phyloP scores from a whole-genome alignment of 2,113 vertebrate species.

The Balaeniceps rex region DNA sequence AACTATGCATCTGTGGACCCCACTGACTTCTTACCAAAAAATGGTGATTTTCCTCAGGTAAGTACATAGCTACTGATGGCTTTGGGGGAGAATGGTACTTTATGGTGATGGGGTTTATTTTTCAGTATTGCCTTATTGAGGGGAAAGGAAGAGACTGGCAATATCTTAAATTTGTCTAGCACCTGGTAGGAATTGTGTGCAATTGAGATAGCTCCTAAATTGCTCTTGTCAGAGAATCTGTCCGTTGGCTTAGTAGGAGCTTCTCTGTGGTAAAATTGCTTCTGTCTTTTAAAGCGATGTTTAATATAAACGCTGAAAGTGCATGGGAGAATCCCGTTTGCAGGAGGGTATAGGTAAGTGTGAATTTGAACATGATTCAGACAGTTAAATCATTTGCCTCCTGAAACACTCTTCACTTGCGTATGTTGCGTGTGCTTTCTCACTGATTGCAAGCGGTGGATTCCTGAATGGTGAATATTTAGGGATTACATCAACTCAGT shows the following conservation, averaged over 20 bases:
- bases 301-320: neutral
- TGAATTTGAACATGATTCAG: neutral
- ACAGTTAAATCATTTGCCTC: neutral
- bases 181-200: neutral
- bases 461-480: neutral
- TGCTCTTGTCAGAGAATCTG: no score
- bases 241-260: neutral
- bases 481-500: neutral
- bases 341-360: neutral
- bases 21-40: slow-evolving; percentile 66
- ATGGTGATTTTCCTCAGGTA: slow-evolving; percentile 73
- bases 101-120: neutral
- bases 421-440: neutral
- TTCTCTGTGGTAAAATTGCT: neutral
- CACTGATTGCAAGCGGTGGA: neutral
- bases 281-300: neutral
- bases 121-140: neutral
- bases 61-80: neutral
- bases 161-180: neutral
- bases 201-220: no score
- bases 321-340: neutral
- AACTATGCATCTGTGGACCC: slow-evolving; percentile 53
- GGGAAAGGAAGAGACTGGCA: neutral
- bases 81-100: neutral
- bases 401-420: neutral